A percentile compares a stretch with the other conserved stretches of the same genome.
Conservation (phyloP, 1,140 invertebrate genomes). For the Drosophila repleta region DNA sequence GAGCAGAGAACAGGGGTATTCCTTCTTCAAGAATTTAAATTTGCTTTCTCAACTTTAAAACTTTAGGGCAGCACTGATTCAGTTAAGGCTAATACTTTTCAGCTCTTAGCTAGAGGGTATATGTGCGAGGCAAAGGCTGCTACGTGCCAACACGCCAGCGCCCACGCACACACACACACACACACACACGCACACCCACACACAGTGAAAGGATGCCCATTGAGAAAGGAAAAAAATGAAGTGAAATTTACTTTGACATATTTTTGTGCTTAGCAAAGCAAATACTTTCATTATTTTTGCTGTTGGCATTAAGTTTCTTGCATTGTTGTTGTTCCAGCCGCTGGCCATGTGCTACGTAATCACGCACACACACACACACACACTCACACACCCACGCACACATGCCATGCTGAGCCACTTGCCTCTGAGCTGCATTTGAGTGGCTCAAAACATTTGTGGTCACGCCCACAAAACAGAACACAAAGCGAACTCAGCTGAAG, state of each 20-base stretch:
- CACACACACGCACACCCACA: conserved; percentile 10
- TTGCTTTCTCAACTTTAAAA: not conserved
- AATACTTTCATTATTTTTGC: conserved; percentile 82
- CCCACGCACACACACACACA: conserved; percentile 1
- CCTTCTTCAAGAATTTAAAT: no score
- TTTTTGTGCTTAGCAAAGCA: conserved; percentile 83
- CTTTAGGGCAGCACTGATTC: not conserved
- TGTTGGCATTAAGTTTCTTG: conserved; percentile 76
- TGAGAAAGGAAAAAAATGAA: conserved; percentile 63
- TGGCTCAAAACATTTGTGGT: conserved; percentile 52
- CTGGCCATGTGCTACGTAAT: conserved; percentile 30
- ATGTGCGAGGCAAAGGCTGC: conserved; percentile 12
- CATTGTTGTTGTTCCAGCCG: conserved; percentile 52
- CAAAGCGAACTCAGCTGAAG: not conserved
- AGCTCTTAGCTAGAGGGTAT: conserved; percentile 26
- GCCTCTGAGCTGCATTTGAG: conserved; percentile 51
- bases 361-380: conserved; percentile 23
- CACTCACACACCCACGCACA: not conserved
- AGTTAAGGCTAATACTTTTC: not conserved
- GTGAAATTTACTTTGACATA: conserved; percentile 81
- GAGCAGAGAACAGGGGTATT: no score
- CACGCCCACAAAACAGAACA: conserved; percentile 22
- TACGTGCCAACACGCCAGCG: conserved; percentile 1
- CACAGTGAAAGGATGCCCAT: conserved; percentile 27
- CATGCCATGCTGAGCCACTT: conserved; percentile 22